Evolutionary conservation across 2,113 vertebrate genomes (phyloP).

Genomic region (Trogon melanurus): DNA sequence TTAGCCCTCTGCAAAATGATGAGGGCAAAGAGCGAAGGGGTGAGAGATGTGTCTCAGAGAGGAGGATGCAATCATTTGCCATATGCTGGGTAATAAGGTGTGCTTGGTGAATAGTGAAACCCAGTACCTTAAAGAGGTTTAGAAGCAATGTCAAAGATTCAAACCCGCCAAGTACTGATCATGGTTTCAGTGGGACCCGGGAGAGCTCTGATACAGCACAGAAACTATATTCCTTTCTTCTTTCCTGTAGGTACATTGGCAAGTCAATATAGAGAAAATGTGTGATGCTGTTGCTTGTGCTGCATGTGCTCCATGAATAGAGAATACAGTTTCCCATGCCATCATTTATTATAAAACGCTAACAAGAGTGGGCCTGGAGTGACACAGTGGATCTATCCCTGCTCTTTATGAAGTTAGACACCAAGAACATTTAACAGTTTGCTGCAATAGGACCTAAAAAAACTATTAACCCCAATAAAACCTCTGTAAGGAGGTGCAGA

Average conservation of each 20-base stretch:
- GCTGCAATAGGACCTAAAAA: constrained; percentile 7
- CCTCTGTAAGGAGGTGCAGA: not conserved
- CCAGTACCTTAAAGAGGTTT: not conserved
- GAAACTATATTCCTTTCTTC: not conserved
- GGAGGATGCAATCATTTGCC: not conserved
- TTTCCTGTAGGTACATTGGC: not conserved
- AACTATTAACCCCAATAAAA: constrained; percentile 57
- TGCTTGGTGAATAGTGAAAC: not conserved
- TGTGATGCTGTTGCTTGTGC: not conserved
- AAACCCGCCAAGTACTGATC: not conserved
- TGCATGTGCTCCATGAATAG: not conserved
- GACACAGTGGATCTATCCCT: not conserved
- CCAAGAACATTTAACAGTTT: constrained; percentile 4
- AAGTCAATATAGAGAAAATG: not conserved
- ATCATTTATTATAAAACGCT: not conserved
- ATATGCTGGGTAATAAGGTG: not conserved
- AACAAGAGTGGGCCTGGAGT: not conserved
- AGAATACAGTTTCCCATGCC: not conserved
- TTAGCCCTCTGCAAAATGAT: not conserved
- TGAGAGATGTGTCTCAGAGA: not conserved
- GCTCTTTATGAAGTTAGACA: constrained; percentile 10
- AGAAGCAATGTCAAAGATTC: not conserved
- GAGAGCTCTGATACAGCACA: not conserved
- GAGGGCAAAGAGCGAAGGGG: not conserved
- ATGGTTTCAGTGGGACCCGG: not conserved